Evolutionary conservation across 1,140 invertebrate species (phyloP), one percentile per base, ranked within the genome.

Genomic region (Kradibia gibbosae): DNA sequence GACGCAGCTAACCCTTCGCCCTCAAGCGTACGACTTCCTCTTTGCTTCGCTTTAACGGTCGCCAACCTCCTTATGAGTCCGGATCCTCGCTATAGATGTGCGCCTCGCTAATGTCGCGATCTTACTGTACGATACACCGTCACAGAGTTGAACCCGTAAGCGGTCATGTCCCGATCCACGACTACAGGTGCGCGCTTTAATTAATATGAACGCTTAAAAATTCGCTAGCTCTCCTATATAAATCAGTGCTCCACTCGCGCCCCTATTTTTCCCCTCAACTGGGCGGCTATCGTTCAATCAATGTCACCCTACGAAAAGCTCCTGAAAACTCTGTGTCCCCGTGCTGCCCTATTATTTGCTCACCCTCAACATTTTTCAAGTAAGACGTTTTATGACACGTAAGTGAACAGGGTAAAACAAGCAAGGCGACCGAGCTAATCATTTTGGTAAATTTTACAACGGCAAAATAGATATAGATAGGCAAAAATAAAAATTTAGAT

Each of bases 11-110:
- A 80, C 79, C 79, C 57, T 78, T 55, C 48, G 62, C 48, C 75
- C 60, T 75, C 71, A 22, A 60, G 36, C 73, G 42, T 31, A 78
- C 74, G 67, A 82, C 81, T 82, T 82, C 81, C 81, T 82, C 75
- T 65, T 60, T 28, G 50, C 25, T 22, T 50, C n/a, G n/a, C n/a
- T n/a, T 20, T 74, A 73, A 73, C 74, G 80, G 74, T 82, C 42
- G 36, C 53, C 10, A 36, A n/a, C 45, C 25, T 77, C 60, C 53
- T 70, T 70, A 34, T 36, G 17, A 70, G 60, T 45, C 3, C 34
- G 62, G 60, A 67, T 78, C 34, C 70, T 53, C 50, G 70, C 22
- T 71, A 62, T 70, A 65, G 53, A 78, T 48, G 53, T 74, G 76
- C 25, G 28, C 20, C 28, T 60, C 36, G n/a, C 22, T 71, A 62